Conservation (phyloP, 2,888 invertebrate genomes). For the Lasioglossum malachurum region DNA sequence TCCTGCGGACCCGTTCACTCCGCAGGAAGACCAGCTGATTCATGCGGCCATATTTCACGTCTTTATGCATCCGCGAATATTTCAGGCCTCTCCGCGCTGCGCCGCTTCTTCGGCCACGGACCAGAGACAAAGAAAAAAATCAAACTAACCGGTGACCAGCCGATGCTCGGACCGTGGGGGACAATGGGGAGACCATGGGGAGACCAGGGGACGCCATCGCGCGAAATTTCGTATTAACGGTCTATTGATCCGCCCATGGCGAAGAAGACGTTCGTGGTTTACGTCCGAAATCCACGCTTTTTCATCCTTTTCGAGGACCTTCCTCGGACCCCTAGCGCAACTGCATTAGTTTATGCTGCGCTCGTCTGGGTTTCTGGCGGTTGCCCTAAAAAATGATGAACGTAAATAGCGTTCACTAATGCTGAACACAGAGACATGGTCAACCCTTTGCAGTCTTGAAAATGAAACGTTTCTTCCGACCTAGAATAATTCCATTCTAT, state of each 20-base stretch:
- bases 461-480: too few species aligned
- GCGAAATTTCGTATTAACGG: conserved; percentile 72
- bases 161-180: background rate
- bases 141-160: conserved; percentile 12
- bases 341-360: background rate
- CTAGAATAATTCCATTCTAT: too few species aligned
- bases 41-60: conserved; percentile 81
- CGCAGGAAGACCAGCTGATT: conserved; percentile 78
- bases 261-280: conserved; percentile 62
- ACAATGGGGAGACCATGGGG: conserved; percentile 5
- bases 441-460: too few species aligned
- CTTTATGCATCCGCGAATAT: conserved; percentile 80
- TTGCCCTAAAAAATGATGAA: background rate
- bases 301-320: background rate
- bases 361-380: background rate
- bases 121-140: conserved; percentile 28
- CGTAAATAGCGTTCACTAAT: background rate
- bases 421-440: too few species aligned
- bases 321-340: background rate
- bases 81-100: conserved; percentile 70
- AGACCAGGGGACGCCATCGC: conserved; percentile 49
- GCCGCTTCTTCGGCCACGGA: conserved; percentile 12
- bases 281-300: conserved; percentile 38
- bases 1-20: conserved; percentile 75
- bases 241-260: conserved; percentile 63